phyloP scores from a whole-genome alignment of 2,888 invertebrate genomes.

The Gymnocheta viridis region DNA sequence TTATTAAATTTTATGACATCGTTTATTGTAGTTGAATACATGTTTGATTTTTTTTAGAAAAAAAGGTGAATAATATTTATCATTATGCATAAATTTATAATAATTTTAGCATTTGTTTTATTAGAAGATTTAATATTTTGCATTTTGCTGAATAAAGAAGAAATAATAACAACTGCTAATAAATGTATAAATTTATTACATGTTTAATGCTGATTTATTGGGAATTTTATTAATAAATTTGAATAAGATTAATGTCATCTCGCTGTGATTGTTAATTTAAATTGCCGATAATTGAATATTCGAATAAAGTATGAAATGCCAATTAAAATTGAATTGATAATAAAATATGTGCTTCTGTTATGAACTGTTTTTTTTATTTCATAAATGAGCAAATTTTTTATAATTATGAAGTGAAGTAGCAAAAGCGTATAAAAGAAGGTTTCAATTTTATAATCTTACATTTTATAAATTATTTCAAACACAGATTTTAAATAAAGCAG shows the following conservation, averaged over 20 bases:
- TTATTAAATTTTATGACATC: constrained; percentile 64
- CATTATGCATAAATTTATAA: constrained; percentile 66
- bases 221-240: constrained; percentile 67
- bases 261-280: constrained; percentile 65
- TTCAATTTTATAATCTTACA: too few species aligned
- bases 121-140: constrained; percentile 39
- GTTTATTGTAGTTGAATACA: constrained; percentile 24
- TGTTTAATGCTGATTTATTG: constrained; percentile 69
- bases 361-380: not conserved
- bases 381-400: not conserved
- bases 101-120: constrained; percentile 50
- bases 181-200: constrained; percentile 66
- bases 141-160: constrained; percentile 24
- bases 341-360: constrained; percentile 37
- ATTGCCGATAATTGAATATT: constrained; percentile 51
- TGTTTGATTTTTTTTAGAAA: not conserved
- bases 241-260: constrained; percentile 67
- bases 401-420: not conserved
- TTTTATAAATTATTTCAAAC: too few species aligned
- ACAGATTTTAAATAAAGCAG: too few species aligned
- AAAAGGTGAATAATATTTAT: constrained; percentile 52
- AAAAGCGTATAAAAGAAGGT: too few species aligned
- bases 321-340: constrained; percentile 52
- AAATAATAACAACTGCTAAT: constrained; percentile 28
- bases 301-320: constrained; percentile 56